A percentile compares a stretch with the other conserved stretches of the same genome.
These are phyloP conservation scores for Aphrophora alni DNA, from an alignment of 2,888 invertebrate species.

Conservation along the genomic window DNA sequence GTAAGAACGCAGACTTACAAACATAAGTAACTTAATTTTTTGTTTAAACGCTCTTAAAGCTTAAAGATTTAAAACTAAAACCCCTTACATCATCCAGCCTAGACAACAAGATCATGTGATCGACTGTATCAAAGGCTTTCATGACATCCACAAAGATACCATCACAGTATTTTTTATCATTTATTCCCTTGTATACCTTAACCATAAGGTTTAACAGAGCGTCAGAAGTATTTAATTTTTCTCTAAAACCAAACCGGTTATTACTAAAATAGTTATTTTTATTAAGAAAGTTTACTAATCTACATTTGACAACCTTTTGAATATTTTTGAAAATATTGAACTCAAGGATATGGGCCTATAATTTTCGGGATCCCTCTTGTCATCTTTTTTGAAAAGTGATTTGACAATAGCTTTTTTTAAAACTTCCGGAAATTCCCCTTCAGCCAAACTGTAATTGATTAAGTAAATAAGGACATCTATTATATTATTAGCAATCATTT, in stretches of 20 bases:
- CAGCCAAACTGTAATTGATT: too few relatives aligned
- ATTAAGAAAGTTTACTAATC: not conserved
- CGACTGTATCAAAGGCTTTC: slow-evolving; percentile 12
- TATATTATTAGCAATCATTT: too few relatives aligned
- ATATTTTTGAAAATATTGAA: slow-evolving; percentile 7
- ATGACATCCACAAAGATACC: slow-evolving; percentile 6
- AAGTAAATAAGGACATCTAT: too few relatives aligned
- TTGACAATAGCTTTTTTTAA: not conserved
- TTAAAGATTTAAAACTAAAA: too few relatives aligned
- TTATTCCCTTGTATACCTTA: not conserved
- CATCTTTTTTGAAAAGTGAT: not conserved
- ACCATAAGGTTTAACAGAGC: not conserved
- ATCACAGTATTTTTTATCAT: not conserved
- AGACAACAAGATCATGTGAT: not conserved
- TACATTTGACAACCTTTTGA: slow-evolving; percentile 14
- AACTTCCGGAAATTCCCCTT: slow-evolving; percentile 11
- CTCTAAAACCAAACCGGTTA: not conserved
- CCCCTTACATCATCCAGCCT: not conserved
- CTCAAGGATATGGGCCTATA: not conserved
- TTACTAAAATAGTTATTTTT: not conserved
- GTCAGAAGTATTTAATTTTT: not conserved
- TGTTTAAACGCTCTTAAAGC: too few relatives aligned
- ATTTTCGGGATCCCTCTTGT: not conserved
- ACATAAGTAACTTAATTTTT: too few relatives aligned
- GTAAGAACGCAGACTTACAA: too few relatives aligned